Conservation (phyloP, 2,888 invertebrate genomes). For the Mesorhabditis belari region DNA sequence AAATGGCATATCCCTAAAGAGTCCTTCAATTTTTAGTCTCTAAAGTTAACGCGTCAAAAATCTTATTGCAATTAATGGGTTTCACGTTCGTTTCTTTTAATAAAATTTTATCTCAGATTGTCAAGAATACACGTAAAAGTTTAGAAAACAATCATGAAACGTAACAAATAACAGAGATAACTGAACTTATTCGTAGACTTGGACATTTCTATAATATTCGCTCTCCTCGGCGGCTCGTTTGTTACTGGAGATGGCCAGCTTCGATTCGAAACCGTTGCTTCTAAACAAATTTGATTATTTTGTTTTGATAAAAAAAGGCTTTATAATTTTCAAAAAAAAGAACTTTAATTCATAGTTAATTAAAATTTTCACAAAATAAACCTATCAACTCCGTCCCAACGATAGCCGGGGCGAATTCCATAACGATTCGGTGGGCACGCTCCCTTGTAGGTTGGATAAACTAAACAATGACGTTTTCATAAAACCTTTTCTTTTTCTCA, state of each 20-base stretch:
- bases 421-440: constrained; percentile 76
- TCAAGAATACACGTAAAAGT: no score
- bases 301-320: not conserved
- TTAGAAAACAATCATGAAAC: no score
- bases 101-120: no score
- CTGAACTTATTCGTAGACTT: constrained; percentile 17
- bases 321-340: not conserved
- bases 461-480: constrained; percentile 35
- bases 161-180: no score
- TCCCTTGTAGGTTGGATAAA: constrained; percentile 68
- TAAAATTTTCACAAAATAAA: no score
- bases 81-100: no score
- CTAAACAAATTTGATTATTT: constrained; percentile 4
- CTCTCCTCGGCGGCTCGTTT: constrained; percentile 30
- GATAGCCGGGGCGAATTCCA: constrained; percentile 81
- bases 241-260: constrained; percentile 58
- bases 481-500: constrained; percentile 51
- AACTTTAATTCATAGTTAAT: not conserved
- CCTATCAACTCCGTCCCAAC: constrained; percentile 97
- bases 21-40: no score
- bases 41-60: no score
- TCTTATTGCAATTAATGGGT: no score
- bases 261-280: constrained; percentile 81
- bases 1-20: no score
- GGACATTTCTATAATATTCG: constrained; percentile 34